Evolutionary conservation across 2,797 vertebrate species (phyloP).

Genomic region (Caiman crocodilus): DNA sequence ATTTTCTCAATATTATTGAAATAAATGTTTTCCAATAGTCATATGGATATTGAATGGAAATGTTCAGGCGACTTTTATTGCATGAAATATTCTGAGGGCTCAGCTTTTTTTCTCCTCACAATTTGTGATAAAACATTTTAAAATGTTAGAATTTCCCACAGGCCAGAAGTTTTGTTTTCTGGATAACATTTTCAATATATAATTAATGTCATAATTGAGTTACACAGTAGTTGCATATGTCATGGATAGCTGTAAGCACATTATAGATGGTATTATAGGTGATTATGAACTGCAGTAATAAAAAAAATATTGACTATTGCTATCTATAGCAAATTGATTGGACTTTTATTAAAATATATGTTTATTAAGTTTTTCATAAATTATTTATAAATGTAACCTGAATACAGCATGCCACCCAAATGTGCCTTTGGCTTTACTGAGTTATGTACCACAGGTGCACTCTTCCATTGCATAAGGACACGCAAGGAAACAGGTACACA

Average conservation of each 20-base stretch:
- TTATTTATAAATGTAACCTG: not conserved
- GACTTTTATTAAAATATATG: not conserved
- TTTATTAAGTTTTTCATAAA: not conserved
- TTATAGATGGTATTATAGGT: not conserved
- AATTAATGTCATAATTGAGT: not conserved
- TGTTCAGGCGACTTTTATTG: not conserved
- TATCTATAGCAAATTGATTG: not conserved
- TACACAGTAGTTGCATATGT: fast-evolving
- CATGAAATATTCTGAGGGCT: not conserved
- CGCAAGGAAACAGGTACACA: not conserved
- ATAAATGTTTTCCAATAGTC: not conserved
- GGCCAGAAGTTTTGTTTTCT: constrained; percentile 19
- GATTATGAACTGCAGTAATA: not conserved
- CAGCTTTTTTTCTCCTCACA: not conserved
- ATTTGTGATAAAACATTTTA: not conserved
- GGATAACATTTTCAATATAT: not conserved
- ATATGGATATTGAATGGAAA: not conserved
- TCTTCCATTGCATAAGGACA: not conserved
- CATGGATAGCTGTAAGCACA: not conserved
- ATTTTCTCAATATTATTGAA: not conserved
- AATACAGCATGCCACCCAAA: not conserved
- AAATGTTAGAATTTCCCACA: not conserved
- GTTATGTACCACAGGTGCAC: not conserved
- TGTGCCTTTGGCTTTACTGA: not conserved
- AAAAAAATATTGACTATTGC: not conserved